Evolutionary conservation across 1,140 invertebrate genomes (phyloP).

Genomic region (Magallana angulata): DNA sequence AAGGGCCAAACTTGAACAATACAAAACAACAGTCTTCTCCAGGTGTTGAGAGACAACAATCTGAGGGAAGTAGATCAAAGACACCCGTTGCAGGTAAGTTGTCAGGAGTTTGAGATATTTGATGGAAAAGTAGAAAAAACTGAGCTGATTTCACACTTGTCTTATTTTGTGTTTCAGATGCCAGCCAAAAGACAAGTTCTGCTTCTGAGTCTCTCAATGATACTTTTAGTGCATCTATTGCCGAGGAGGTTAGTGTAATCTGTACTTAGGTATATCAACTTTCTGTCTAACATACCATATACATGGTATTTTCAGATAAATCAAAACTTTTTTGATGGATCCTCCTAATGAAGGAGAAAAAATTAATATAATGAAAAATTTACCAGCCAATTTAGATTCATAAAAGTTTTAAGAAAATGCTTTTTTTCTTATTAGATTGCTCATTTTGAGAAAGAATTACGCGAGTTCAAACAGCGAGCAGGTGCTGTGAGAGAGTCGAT

Average conservation of each 20-base stretch:
- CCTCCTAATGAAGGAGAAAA: no score
- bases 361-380: no score
- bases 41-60: not conserved
- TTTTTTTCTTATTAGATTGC: slow-evolving; percentile 80
- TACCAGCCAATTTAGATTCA: no score
- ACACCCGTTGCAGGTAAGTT: slow-evolving; percentile 5
- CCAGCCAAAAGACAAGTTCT: not conserved
- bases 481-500: slow-evolving; percentile 68
- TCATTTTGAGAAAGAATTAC: slow-evolving; percentile 84
- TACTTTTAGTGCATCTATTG: slow-evolving; percentile 24
- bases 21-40: not conserved
- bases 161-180: not conserved
- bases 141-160: no score
- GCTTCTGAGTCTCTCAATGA: not conserved
- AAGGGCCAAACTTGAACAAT: not conserved
- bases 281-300: no score
- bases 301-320: no score
- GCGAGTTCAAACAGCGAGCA: slow-evolving; percentile 79
- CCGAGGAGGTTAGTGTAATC: not conserved
- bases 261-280: no score
- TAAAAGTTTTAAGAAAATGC: not conserved
- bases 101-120: no score
- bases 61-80: not conserved
- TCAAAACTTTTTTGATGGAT: no score
- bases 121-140: no score